Evolutionary conservation across 2,113 vertebrate species (phyloP).

Genomic region (Calonectris borealis): DNA sequence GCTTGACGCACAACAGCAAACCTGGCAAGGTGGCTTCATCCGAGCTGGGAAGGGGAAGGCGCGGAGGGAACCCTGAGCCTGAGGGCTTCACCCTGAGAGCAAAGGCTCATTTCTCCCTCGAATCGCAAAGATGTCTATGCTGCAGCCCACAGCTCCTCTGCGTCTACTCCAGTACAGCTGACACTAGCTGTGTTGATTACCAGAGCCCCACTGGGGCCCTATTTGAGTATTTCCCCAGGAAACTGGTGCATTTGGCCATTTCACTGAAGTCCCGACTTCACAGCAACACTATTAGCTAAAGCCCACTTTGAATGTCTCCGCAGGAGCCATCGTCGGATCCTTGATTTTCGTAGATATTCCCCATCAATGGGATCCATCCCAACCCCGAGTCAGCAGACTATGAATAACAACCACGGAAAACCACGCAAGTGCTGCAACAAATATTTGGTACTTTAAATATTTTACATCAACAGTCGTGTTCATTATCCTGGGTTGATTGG

Average conservation of each 20-base stretch:
- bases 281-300: neutral
- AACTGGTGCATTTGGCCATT: neutral
- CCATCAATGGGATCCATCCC: neutral
- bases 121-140: neutral
- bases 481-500: neutral
- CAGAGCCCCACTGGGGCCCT: neutral
- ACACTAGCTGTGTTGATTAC: neutral
- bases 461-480: neutral
- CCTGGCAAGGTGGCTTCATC: accelerated
- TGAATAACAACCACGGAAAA: neutral
- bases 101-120: neutral
- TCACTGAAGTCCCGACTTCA: neutral
- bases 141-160: neutral
- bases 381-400: neutral
- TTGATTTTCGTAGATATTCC: neutral
- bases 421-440: neutral
- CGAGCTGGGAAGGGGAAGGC: neutral
- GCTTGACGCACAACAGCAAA: neutral
- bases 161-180: neutral
- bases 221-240: neutral
- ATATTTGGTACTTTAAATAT: neutral
- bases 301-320: neutral
- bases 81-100: neutral
- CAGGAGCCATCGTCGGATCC: neutral
- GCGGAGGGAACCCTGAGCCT: neutral